These are phyloP conservation scores for Ceratitis capitata DNA, from an alignment of 1,140 invertebrate genomes.

Conservation along the genomic window DNA sequence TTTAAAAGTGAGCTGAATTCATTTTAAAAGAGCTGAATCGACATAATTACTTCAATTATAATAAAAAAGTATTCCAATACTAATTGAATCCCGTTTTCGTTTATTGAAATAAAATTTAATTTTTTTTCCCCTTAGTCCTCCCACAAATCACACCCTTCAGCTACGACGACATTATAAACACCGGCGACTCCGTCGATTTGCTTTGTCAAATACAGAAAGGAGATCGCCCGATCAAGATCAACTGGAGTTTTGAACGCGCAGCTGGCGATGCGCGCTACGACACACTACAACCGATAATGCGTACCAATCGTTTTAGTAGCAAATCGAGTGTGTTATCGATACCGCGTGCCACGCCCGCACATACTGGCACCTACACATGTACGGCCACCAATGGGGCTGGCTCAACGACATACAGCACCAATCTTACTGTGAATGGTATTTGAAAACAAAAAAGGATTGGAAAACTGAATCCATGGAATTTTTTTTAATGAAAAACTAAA, in stretches of 20 bases:
- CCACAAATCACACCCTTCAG: slow-evolving; percentile 74
- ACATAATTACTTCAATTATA: no score
- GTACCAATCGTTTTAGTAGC: slow-evolving; percentile 58
- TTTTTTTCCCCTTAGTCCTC: slow-evolving; percentile 53
- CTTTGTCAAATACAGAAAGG: slow-evolving; percentile 75
- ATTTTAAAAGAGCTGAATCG: no score
- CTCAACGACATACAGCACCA: slow-evolving; percentile 70
- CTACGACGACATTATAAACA: slow-evolving; percentile 72
- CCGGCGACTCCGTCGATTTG: slow-evolving; percentile 73
- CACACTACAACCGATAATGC: slow-evolving; percentile 54
- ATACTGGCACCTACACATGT: slow-evolving; percentile 78
- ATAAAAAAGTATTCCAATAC: no score
- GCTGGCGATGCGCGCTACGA: slow-evolving; percentile 52
- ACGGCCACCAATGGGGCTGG: slow-evolving; percentile 72
- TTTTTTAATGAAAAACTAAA: background rate
- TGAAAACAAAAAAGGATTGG: background rate
- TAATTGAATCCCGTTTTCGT: no score
- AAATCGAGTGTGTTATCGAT: slow-evolving; percentile 75
- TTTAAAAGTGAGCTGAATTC: no score
- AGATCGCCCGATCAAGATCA: slow-evolving; percentile 73
- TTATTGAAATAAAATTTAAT: no score
- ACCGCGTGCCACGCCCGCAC: slow-evolving; percentile 72
- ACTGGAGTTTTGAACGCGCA: slow-evolving; percentile 66
- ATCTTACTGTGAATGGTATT: slow-evolving; percentile 72
- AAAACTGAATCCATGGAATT: background rate